phyloP scores from a whole-genome alignment of 64 coral and sea anemone genomes.

The Acropora tenuis region DNA sequence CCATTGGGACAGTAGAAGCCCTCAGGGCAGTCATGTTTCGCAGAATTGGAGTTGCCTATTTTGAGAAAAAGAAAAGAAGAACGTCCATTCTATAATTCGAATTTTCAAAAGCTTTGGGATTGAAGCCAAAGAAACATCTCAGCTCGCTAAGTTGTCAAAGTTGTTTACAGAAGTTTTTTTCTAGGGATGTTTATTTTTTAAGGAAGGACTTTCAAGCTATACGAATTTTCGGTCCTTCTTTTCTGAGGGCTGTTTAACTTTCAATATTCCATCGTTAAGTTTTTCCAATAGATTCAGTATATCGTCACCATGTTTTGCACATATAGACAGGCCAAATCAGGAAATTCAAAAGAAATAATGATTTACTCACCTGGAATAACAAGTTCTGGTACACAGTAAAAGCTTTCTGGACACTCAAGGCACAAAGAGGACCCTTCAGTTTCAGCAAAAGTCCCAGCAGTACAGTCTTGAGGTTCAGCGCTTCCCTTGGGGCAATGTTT shows the following conservation, averaged over 20 bases:
- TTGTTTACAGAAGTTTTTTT: too few species aligned
- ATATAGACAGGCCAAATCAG: not conserved
- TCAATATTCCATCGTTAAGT: too few species aligned
- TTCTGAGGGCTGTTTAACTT: too few species aligned
- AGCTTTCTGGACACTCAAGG: conserved; percentile 61
- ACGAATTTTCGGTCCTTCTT: too few species aligned
- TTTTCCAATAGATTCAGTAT: too few species aligned
- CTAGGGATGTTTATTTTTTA: too few species aligned
- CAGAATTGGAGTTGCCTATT: conserved; percentile 57
- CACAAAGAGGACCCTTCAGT: conserved; percentile 63
- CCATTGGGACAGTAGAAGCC: conserved; percentile 95
- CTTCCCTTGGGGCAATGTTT: conserved; percentile 79
- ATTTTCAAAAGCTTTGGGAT: not conserved
- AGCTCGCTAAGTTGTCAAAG: not conserved
- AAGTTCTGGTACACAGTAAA: conserved; percentile 76
- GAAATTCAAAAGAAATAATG: not conserved
- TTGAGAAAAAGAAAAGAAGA: not conserved
- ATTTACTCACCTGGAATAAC: conserved; percentile 66
- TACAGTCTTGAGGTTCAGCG: conserved; percentile 53
- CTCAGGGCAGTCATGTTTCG: conserved; percentile 70
- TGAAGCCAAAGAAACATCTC: not conserved
- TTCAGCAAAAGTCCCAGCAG: conserved; percentile 70
- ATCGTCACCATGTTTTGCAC: too few species aligned
- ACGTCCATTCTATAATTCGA: not conserved
- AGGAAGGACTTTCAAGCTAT: too few species aligned